phyloP scores from a whole-genome alignment of 2,888 invertebrate genomes.

The Parelbella ahira region DNA sequence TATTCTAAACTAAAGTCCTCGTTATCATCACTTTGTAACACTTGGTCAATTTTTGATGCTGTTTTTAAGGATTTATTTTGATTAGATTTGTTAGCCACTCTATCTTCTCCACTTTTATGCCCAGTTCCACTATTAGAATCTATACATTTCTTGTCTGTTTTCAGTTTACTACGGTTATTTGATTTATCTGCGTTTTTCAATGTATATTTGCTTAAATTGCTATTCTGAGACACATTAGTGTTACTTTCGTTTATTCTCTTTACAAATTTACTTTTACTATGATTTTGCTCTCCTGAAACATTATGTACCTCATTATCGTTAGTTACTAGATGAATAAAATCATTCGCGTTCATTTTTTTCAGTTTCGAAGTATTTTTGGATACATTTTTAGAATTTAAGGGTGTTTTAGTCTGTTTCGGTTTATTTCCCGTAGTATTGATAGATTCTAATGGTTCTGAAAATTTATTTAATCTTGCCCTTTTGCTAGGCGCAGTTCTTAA shows the following conservation, averaged over 20 bases:
- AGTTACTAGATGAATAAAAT: conserved; percentile 1
- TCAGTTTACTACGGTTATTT: background rate
- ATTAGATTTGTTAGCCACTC: background rate
- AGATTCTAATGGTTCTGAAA: conserved; percentile 43
- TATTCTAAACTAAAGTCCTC: conserved; percentile 30
- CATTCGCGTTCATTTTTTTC: conserved; percentile 1
- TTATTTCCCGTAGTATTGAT: conserved; percentile 31
- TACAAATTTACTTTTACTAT: conserved; percentile 1
- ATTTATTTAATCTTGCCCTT: conserved; percentile 44
- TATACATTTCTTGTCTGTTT: background rate
- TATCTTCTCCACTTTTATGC: too few relatives aligned
- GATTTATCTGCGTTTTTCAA: background rate
- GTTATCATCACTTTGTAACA: conserved; percentile 23
- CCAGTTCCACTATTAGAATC: too few relatives aligned
- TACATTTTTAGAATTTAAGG: conserved; percentile 35
- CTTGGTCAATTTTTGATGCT: conserved; percentile 13
- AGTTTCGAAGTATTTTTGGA: conserved; percentile 31
- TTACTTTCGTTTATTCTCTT: background rate
- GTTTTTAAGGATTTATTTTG: conserved; percentile 2
- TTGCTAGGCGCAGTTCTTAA: conserved; percentile 44
- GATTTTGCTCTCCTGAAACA: background rate
- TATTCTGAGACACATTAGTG: conserved; percentile 10
- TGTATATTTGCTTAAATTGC: background rate
- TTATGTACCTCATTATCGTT: background rate
- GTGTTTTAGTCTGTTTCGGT: conserved; percentile 39